phyloP scores from a whole-genome alignment of 2,888 invertebrate species.

The Tetragnatha montana region DNA sequence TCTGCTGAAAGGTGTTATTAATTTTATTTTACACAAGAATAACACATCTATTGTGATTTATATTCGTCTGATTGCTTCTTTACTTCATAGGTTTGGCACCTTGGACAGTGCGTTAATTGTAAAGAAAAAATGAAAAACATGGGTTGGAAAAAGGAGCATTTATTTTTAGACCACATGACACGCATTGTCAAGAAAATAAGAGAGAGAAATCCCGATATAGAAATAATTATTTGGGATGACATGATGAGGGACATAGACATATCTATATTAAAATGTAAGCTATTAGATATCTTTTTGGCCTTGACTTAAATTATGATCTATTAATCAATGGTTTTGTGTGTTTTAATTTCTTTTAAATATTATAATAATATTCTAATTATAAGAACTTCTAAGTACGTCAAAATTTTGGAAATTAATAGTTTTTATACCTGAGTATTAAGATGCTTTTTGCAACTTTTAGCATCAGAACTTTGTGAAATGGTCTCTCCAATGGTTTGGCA shows the following conservation, averaged over 20 bases:
- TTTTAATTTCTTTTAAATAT: neutral
- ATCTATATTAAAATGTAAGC: constrained; percentile 72
- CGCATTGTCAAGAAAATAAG: constrained; percentile 74
- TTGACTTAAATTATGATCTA: neutral
- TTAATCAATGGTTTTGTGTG: neutral
- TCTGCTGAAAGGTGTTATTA: neutral
- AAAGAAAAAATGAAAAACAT: constrained; percentile 74
- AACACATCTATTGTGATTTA: neutral
- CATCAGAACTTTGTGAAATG: constrained; percentile 74
- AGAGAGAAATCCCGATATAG: constrained; percentile 74
- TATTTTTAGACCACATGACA: constrained; percentile 75
- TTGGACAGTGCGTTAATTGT: constrained; percentile 76
- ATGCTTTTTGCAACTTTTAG: constrained; percentile 69
- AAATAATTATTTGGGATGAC: constrained; percentile 78
- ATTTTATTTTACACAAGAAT: neutral
- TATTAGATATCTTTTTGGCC: neutral
- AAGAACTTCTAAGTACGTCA: neutral
- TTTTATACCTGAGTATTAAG: neutral
- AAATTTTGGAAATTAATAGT: neutral
- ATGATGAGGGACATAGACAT: constrained; percentile 75
- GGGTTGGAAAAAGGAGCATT: constrained; percentile 74
- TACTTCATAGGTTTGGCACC: constrained; percentile 75
- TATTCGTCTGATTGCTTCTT: neutral
- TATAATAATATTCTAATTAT: neutral
- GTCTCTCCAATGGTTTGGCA: constrained; percentile 78